A percentile compares a stretch with the other conserved stretches of the same genome.
phyloP scores from a whole-genome alignment of 1,140 invertebrate genomes.

The Chironomus striatipennis region DNA sequence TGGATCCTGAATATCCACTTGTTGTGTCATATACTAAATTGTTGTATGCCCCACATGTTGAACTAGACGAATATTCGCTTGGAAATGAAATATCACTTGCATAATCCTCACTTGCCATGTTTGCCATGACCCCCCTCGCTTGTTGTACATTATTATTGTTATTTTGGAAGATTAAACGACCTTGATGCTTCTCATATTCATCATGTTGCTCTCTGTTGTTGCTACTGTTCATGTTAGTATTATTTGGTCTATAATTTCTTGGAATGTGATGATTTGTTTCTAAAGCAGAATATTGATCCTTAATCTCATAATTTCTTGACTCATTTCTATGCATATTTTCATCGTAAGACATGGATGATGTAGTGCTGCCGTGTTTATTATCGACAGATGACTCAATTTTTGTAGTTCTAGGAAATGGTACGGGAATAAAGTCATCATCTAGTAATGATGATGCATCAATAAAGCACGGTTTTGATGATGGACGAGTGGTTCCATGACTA shows the following conservation, averaged over 20 bases:
- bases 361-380: no score
- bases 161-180: constrained; percentile 48
- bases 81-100: constrained; percentile 28
- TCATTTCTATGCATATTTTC: constrained; percentile 3
- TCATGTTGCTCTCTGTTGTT: constrained; percentile 31
- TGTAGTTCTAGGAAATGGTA: constrained; percentile 11
- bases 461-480: constrained; percentile 44
- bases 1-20: constrained; percentile 24
- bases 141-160: constrained; percentile 54
- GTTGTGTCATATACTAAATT: constrained; percentile 28
- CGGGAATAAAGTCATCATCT: constrained; percentile 46
- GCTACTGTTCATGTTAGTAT: constrained; percentile 25
- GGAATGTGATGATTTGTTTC: background rate
- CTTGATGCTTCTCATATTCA: constrained; percentile 51
- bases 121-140: constrained; percentile 40
- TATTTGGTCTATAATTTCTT: constrained; percentile 25
- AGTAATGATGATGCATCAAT: constrained; percentile 63
- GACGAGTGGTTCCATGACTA: constrained; percentile 26
- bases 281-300: constrained; percentile 22
- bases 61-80: constrained; percentile 34
- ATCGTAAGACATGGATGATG: background rate
- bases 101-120: constrained; percentile 33
- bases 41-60: constrained; percentile 16
- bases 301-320: constrained; percentile 23
- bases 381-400: background rate